These are phyloP conservation scores for Pocota personata DNA, from an alignment of 2,888 invertebrate genomes.

Conservation along the genomic window DNA sequence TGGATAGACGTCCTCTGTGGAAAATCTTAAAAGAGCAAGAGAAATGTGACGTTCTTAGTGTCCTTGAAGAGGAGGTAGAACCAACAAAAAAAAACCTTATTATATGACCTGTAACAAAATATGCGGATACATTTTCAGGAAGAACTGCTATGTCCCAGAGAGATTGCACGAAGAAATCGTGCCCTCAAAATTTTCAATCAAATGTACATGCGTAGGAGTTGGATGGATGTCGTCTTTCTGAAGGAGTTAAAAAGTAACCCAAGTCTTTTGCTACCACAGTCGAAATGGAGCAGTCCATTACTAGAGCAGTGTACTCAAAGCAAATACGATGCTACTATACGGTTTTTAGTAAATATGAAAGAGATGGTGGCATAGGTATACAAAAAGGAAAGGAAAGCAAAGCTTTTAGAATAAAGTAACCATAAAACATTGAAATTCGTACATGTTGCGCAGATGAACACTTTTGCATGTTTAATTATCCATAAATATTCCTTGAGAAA, in stretches of 20 bases:
- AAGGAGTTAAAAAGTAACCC: constrained; percentile 13
- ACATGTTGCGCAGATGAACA: too few species aligned
- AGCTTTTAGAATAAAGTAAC: too few species aligned
- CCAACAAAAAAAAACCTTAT: too few species aligned
- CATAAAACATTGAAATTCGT: too few species aligned
- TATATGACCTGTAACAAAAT: too few species aligned
- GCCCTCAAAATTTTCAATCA: constrained; percentile 46
- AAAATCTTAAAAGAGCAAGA: constrained; percentile 51
- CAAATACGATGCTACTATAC: constrained; percentile 31
- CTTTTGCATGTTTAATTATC: too few species aligned
- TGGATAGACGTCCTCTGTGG: constrained; percentile 57
- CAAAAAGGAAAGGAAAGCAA: too few species aligned
- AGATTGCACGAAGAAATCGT: constrained; percentile 29
- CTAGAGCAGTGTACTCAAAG: constrained; percentile 5
- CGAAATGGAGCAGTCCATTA: constrained; percentile 36
- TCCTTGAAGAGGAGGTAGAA: constrained; percentile 62
- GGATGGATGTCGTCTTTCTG: constrained; percentile 49
- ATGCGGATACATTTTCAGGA: too few species aligned
- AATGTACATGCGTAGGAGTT: constrained; percentile 50
- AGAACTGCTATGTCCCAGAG: constrained; percentile 25
- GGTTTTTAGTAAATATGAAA: constrained; percentile 34
- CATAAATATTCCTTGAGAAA: too few species aligned
- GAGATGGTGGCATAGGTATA: too few species aligned
- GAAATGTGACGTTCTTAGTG: constrained; percentile 68
- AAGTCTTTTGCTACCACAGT: constrained; percentile 37